phyloP scores from a whole-genome alignment of 2,113 vertebrate genomes.

The Daphoenositta chrysoptera region DNA sequence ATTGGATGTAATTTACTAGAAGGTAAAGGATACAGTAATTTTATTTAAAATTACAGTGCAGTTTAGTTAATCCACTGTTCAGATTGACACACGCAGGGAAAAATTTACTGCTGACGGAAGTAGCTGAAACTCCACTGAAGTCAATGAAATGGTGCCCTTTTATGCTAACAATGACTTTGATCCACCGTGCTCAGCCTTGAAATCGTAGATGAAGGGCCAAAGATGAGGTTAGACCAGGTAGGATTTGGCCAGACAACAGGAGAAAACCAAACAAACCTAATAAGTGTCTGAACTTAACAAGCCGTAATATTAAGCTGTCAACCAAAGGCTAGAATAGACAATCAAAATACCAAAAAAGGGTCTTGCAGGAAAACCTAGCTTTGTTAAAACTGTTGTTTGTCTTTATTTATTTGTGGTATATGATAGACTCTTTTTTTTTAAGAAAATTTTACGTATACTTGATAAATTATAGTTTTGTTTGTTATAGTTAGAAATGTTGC shows the following conservation, averaged over 20 bases:
- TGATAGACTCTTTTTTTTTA: slow-evolving; percentile 72
- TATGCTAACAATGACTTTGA: background rate
- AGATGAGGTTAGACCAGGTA: slow-evolving; percentile 21
- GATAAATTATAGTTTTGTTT: slow-evolving; percentile 85
- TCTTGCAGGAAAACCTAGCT: slow-evolving; percentile 75
- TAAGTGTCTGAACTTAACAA: slow-evolving; percentile 68
- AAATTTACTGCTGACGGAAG: slow-evolving; percentile 24
- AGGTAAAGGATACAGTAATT: slow-evolving; percentile 74
- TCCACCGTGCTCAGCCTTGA: slow-evolving; percentile 62
- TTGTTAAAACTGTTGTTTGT: slow-evolving; percentile 80
- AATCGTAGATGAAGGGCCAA: slow-evolving; percentile 55
- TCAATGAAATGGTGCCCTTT: background rate
- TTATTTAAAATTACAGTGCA: slow-evolving; percentile 70
- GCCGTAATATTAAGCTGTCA: slow-evolving; percentile 71
- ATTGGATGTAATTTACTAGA: slow-evolving; percentile 62
- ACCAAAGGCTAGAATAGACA: slow-evolving; percentile 76
- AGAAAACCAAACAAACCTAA: slow-evolving; percentile 43
- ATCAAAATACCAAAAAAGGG: slow-evolving; percentile 78
- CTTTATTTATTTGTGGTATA: slow-evolving; percentile 87
- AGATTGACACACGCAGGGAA: slow-evolving; percentile 27
- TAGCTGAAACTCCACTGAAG: background rate
- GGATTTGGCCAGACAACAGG: slow-evolving; percentile 29
- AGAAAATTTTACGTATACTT: slow-evolving; percentile 77
- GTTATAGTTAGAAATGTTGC: slow-evolving; percentile 75
- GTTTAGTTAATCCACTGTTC: slow-evolving; percentile 69